Evolutionary conservation across 2,888 invertebrate genomes (phyloP), one percentile per base, ranked within the genome.

Genomic region (Perdita meconis): DNA sequence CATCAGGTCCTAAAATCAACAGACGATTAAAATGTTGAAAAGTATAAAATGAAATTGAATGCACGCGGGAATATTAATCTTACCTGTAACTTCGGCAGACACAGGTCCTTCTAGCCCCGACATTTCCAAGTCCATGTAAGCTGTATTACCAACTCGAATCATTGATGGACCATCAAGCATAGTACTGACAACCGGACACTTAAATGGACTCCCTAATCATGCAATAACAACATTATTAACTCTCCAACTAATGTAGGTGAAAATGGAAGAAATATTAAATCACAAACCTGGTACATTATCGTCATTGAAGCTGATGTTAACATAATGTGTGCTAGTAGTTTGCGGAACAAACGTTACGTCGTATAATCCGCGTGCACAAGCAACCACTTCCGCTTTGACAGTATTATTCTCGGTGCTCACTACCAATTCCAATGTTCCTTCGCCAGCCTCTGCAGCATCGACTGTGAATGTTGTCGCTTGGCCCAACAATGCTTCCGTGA

Each of bases 231-330:
- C 16, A 57, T 16, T 10, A 5, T 34, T 16, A 53, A 1, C 0
- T 53, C 24, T 19, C n/a, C 2, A 30, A 5, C 2, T 47, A 19
- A 10, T 40, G 1, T 12, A 36, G 26, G 13, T 6, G 13, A 36
- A 30, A 42, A 26, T 24, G 30, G 5, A 30, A 22, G 26, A 40
- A 51, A 19, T 36, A 8, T 24, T n/a, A 22, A 16, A 65, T 56
- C 5, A 60, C 73, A 65, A 24, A 93, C 94, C 94, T 69, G 97
- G 96, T 1, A 98, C 97, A 34, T 97, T 95, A 89, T 97, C 97
- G 88, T 98, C 98, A 90, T 98, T 98, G 93, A 98, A 98, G 0
- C 97, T 97, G 80, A 98, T 98, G 77, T 97, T 98, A 13, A 98
- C 97, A 86, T 96, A 97, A 92, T 98, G 98, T 6, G 97, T 95